Evolutionary conservation across 2,797 vertebrate genomes (phyloP), one percentile per base, ranked within the genome.

Genomic region (Eremophila alpestris): DNA sequence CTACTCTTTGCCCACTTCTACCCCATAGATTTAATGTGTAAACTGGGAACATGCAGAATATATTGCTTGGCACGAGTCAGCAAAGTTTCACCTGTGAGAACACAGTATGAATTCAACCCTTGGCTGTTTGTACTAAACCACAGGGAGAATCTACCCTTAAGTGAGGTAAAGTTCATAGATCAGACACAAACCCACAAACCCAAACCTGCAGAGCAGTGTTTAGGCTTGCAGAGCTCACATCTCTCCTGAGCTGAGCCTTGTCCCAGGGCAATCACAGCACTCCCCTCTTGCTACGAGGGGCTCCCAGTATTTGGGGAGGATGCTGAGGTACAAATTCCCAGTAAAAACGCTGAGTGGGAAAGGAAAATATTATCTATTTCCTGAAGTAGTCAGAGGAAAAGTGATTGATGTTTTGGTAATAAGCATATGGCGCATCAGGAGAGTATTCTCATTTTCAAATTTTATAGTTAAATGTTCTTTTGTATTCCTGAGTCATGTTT

Each of bases 51-150:
- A 52, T 3, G 32, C 51, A 68, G 93, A 92, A 70, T 94, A 97
- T 95, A 89, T 95, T 97, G 95, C 95, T 97, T 97, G 97, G 97
- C 96, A 96, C 94, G 60, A 97, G 91, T 82, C 93, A 86, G 90
- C 6, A 5, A 93, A 87, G 94, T 96, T 96, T 94, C 96, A 97
- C 96, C 93, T 96, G 88, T 6, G 63, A 93, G 95, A 97, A 93
- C 95, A 84, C 87, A 64, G 81, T 94, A 83, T 85, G 77, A 93
- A 96, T 96, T 95, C 90, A 82, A 67, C 83, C 51, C 88, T 67
- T 95, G 89, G 89, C 83, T 93, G 93, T 80, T 93, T 93, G 63
- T 40, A 48, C 62, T 90, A 92, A 97, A 95, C 92, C 95, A 89
- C 96, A 96, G 81, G 87, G 83, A 90, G 45, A 89, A 87, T 90